Evolutionary conservation across 2,888 invertebrate genomes (phyloP).

Genomic region (Apamea crenata): DNA sequence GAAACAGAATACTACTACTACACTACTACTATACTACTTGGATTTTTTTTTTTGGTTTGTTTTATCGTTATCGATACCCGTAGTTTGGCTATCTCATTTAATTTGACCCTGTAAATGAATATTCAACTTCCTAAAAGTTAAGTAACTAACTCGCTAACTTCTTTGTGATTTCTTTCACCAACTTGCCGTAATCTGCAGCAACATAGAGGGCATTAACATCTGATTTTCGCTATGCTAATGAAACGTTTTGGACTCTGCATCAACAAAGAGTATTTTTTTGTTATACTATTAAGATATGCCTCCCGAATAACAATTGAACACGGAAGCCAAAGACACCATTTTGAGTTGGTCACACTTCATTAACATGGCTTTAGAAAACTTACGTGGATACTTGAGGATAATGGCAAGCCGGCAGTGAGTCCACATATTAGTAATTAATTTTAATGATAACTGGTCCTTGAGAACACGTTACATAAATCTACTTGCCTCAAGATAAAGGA

Average conservation of each 20-base stretch:
- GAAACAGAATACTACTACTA: too few species aligned
- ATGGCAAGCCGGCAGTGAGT: neutral
- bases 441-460: slow-evolving; percentile 49
- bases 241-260: neutral
- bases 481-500: slow-evolving; percentile 36
- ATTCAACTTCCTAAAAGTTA: neutral
- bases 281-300: neutral
- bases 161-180: neutral
- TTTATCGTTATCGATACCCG: neutral
- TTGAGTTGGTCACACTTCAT: slow-evolving; percentile 17
- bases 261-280: slow-evolving; percentile 8
- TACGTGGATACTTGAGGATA: slow-evolving; percentile 43
- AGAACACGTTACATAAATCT: slow-evolving; percentile 26
- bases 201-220: neutral
- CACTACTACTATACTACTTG: too few species aligned
- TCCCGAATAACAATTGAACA: neutral
- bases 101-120: too few species aligned
- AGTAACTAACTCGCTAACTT: too few species aligned
- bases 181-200: neutral
- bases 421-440: slow-evolving; percentile 41
- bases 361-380: slow-evolving; percentile 35
- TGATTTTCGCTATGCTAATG: slow-evolving; percentile 7
- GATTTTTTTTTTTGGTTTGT: too few species aligned
- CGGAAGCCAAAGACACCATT: neutral
- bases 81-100: neutral